These are phyloP conservation scores for Phymanthus crucifer DNA, from an alignment of 92 coral and sea anemone species.

Conservation along the genomic window DNA sequence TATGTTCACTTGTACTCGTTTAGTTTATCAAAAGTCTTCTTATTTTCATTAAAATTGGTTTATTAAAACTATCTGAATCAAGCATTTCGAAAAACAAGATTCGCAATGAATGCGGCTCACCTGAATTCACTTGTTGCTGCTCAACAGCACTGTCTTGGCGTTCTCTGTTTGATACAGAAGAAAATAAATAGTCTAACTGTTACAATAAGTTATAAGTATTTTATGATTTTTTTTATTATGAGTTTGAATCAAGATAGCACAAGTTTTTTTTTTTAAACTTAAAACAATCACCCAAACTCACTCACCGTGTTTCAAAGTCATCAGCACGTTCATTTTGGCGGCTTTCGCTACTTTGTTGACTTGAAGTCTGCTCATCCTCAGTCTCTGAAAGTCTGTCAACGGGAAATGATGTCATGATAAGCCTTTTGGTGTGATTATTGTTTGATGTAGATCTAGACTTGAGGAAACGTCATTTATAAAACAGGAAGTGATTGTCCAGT, in stretches of 20 bases:
- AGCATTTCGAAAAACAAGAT: conserved; percentile 59
- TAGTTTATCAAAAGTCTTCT: conserved; percentile 56
- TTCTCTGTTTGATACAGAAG: conserved; percentile 69
- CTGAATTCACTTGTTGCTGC: conserved; percentile 65
- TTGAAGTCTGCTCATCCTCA: conserved; percentile 65
- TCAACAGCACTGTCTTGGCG: conserved; percentile 73
- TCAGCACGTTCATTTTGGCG: conserved; percentile 60
- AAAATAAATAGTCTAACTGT: conserved; percentile 64
- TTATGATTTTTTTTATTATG: conserved; percentile 56
- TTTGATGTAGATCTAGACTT: conserved; percentile 52
- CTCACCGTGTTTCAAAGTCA: conserved; percentile 66
- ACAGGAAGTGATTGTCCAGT: conserved; percentile 58
- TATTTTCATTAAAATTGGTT: conserved; percentile 55
- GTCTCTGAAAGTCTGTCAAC: conserved; percentile 58
- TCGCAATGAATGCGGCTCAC: conserved; percentile 63
- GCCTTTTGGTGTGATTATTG: conserved; percentile 50
- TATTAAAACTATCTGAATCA: conserved; percentile 59
- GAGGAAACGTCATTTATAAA: conserved; percentile 54
- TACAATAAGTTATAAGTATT: conserved; percentile 59
- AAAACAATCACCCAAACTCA: conserved; percentile 66
- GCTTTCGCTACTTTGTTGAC: conserved; percentile 63
- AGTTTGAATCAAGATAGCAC: conserved; percentile 47
- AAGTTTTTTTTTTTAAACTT: conserved; percentile 62
- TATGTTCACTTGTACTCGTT: conserved; percentile 42
- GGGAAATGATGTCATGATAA: conserved; percentile 55